Conservation (phyloP, 2,888 invertebrate genomes). For the Erebia epiphron region DNA sequence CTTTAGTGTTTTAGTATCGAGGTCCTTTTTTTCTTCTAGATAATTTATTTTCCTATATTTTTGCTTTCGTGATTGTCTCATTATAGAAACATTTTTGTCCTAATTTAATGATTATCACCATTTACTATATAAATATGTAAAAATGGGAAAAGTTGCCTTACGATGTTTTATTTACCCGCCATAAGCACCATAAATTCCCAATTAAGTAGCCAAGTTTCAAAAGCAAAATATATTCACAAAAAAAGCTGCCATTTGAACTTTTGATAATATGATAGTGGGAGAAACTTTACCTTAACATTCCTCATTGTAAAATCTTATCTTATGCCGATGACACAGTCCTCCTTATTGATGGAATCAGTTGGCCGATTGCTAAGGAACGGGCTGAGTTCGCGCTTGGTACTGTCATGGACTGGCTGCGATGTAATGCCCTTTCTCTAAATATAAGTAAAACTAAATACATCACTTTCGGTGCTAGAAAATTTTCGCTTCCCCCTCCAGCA, state of each 20-base stretch:
- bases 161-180: constrained; percentile 16
- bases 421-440: too few species aligned
- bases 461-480: too few species aligned
- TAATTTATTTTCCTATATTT: background rate
- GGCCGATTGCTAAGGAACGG: too few species aligned
- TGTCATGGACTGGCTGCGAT: too few species aligned
- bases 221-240: constrained; percentile 17
- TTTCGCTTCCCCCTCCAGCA: too few species aligned
- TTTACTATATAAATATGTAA: background rate
- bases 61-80: background rate
- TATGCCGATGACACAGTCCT: too few species aligned
- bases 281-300: too few species aligned
- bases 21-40: background rate
- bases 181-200: constrained; percentile 20
- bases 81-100: background rate
- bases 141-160: constrained; percentile 1
- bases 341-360: too few species aligned
- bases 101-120: background rate
- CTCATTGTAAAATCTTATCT: too few species aligned
- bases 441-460: too few species aligned
- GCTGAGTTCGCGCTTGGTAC: too few species aligned
- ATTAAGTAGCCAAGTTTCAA: constrained; percentile 21
- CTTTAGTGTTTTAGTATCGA: constrained; percentile 10
- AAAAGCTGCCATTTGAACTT: constrained; percentile 10
- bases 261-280: background rate